A percentile compares a stretch with the other conserved stretches of the same genome.
Conservation (phyloP, 2,113 vertebrate species). For the Amazona vittata region DNA sequence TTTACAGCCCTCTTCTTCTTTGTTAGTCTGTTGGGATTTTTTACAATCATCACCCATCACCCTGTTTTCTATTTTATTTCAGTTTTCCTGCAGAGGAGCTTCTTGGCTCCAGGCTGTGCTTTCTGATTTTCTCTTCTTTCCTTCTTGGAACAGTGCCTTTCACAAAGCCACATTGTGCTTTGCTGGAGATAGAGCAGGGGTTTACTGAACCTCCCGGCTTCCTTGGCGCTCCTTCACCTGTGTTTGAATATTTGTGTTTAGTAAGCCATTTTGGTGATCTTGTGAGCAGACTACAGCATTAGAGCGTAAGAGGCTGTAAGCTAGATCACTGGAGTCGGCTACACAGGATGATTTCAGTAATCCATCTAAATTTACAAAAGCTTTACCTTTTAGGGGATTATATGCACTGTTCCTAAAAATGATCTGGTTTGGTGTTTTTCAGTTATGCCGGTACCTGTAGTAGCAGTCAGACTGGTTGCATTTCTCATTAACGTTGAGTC, state of each 20-base stretch:
- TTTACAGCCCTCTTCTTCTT: neutral
- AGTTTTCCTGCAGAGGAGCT: neutral
- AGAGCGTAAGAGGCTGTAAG: neutral
- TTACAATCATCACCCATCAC: neutral
- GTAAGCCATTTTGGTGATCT: neutral
- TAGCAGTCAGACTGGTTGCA: constrained; percentile 4
- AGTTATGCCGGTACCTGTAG: neutral
- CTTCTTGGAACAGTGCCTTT: neutral
- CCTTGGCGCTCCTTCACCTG: neutral
- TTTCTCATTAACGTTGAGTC: constrained; percentile 29
- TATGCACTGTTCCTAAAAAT: neutral
- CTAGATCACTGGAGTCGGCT: neutral
- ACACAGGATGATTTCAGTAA: neutral
- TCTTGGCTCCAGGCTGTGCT: neutral
- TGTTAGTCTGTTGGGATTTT: neutral
- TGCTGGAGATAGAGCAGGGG: neutral
- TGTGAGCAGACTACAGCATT: neutral
- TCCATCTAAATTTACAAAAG: neutral
- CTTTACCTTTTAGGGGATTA: constrained; percentile 29
- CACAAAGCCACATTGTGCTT: neutral
- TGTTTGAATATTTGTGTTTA: neutral
- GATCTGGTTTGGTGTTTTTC: neutral
- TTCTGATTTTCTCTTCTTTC: neutral
- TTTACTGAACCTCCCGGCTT: neutral
- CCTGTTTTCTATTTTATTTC: neutral